Conservation (phyloP, 2,113 vertebrate species). For the Prunella himalayana region DNA sequence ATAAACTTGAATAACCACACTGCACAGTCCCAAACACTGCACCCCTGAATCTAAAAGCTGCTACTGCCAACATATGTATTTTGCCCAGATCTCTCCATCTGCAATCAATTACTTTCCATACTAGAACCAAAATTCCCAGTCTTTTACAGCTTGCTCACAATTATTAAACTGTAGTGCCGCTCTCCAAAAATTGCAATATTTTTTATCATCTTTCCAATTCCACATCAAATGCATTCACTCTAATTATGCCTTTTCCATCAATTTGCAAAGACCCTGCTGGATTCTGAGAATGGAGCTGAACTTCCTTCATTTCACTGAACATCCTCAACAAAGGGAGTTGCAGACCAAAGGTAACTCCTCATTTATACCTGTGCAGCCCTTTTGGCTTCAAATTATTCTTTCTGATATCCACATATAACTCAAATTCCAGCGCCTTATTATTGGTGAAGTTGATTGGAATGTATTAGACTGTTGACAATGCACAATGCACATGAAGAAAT, state of each 20-base stretch:
- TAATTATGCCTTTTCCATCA: slow-evolving; percentile 11
- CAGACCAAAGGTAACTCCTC: not conserved
- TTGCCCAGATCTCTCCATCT: slow-evolving; percentile 58
- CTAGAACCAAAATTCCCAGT: slow-evolving; percentile 58
- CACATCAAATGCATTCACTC: not conserved
- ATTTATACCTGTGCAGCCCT: not conserved
- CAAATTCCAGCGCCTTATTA: not conserved
- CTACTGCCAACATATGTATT: slow-evolving; percentile 53
- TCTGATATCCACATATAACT: not conserved
- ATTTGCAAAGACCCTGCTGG: not conserved
- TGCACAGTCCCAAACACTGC: slow-evolving; percentile 19
- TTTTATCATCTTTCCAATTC: not conserved
- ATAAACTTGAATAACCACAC: slow-evolving; percentile 44
- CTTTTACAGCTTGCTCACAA: slow-evolving; percentile 43
- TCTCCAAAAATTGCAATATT: not conserved
- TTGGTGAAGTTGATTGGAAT: not conserved
- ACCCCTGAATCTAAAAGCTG: slow-evolving; percentile 17
- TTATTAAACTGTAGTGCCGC: slow-evolving; percentile 26
- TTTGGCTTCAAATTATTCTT: not conserved
- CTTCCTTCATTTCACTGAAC: not conserved
- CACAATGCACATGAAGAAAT: not conserved
- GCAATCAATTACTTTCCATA: slow-evolving; percentile 67
- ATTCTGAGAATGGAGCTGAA: not conserved
- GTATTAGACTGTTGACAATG: not conserved
- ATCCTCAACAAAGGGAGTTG: not conserved